Percentiles rank a stretch among this genome's conserved stretches.
Evolutionary conservation across 35 echinoderm and acorn worm species (phyloP).

Genomic region (Nesometra sesokonis): DNA sequence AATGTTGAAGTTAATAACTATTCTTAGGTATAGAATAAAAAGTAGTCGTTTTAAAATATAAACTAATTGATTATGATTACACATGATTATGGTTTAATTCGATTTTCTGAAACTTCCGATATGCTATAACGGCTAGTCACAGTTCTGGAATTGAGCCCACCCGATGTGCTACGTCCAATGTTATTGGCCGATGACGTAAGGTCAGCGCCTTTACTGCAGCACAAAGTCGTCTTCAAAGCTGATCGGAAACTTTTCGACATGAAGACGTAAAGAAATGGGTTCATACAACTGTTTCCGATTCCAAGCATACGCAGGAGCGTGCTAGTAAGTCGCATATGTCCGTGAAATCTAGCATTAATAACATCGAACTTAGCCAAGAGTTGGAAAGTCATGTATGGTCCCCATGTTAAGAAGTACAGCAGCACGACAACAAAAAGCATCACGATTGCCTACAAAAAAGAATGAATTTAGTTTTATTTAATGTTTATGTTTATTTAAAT

Average conservation of each 20-base stretch:
- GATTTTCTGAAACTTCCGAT: not conserved
- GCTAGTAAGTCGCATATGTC: not conserved
- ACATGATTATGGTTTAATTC: too few species aligned
- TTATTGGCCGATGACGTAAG: not conserved
- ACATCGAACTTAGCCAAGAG: not conserved
- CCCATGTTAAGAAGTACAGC: not conserved
- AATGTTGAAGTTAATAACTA: too few species aligned
- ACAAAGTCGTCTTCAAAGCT: not conserved
- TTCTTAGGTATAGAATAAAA: too few species aligned
- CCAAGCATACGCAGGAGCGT: not conserved
- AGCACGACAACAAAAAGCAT: not conserved
- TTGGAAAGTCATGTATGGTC: not conserved
- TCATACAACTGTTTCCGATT: not conserved
- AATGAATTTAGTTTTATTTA: not conserved
- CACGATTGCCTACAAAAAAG: not conserved
- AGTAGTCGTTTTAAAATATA: too few species aligned
- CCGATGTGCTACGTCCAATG: not conserved
- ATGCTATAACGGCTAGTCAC: not conserved
- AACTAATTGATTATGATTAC: too few species aligned
- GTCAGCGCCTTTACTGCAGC: not conserved
- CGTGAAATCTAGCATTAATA: not conserved
- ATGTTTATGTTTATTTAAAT: too few species aligned
- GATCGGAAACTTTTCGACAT: not conserved
- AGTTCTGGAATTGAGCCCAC: not conserved
- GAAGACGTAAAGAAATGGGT: not conserved